Percentiles rank a stretch among this genome's conserved stretches.
Conservation (phyloP, 2,888 invertebrate species). For the Dorcus hopei region DNA sequence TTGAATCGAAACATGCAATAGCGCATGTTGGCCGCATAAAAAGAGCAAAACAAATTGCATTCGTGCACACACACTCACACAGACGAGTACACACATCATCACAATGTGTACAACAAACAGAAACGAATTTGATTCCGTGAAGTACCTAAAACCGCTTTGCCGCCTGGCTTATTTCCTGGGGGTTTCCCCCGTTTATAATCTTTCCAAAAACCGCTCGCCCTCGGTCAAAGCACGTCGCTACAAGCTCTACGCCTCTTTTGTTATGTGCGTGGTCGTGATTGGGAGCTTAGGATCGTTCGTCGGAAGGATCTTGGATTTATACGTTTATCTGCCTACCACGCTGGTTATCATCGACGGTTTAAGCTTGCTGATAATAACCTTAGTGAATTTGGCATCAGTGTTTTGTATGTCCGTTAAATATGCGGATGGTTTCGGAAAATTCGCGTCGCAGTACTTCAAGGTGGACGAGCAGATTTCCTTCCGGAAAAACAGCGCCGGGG, state of each 20-base stretch:
- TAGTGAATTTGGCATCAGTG: not conserved
- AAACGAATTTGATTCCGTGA: not conserved
- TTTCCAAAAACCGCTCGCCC: not conserved
- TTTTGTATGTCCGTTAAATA: not conserved
- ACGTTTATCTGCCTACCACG: not conserved
- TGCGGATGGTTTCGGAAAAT: not conserved
- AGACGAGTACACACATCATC: too few relatives aligned
- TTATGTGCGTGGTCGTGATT: not conserved
- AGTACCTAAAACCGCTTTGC: not conserved
- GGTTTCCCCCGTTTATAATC: not conserved
- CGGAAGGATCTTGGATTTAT: conserved; percentile 1
- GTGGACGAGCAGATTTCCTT: not conserved
- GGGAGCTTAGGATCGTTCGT: not conserved
- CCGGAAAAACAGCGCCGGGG: not conserved
- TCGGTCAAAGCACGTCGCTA: not conserved
- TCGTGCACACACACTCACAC: too few relatives aligned
- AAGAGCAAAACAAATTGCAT: too few relatives aligned
- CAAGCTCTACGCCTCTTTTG: not conserved
- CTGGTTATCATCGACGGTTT: conserved; percentile 1
- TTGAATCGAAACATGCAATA: too few relatives aligned
- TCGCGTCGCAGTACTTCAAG: not conserved
- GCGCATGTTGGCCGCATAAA: too few relatives aligned
- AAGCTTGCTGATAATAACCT: not conserved
- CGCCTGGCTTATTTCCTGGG: not conserved
- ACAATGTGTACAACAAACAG: too few relatives aligned